Base-by-base conservation (phyloP, 2,888 invertebrate species). In the Chironomus riparius region DNA sequence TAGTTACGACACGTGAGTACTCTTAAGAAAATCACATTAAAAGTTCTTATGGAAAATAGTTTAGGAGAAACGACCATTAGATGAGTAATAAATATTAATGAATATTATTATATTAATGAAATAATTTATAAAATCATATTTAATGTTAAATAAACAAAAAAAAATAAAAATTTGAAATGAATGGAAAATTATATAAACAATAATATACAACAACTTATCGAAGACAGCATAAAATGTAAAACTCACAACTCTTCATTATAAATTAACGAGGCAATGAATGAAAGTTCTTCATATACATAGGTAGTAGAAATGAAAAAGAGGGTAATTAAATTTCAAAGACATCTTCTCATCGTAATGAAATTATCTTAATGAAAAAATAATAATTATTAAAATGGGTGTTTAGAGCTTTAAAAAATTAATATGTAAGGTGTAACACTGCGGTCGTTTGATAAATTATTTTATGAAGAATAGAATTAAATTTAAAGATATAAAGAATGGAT, bases 371-470 rank as follows among this genome's bases (percentile, higher is more conserved):
- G 28, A 65, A 65, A 15, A 18, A 68, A 28, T 28, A 47, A 68
- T 38, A 72, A 72, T 62, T 72, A 50, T 38, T 38, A 38, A 50
- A 70, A 70, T 72, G 72, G 21, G 72, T 72, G 72, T 72, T 71
- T 72, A 72, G 72, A 72, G 72, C 72, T 72, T 72, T 72, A 72
- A 72, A 62, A 56, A 56, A 56, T 56, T 65, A 65, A 21, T 65
- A 21, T 21, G 38, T 62, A 72, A 72, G 62, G 50, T 50, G n/a
- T 71, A 22, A 38, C 28, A 61, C 22, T 24, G 24, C 24, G 65
- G 21, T 24, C 65, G 21, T 65, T 21, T 65, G 65, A 65, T 21
- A 22, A 65, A 21, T 24, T 65, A 38, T 38, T 38, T 38, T 38
- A 38, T 38, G 38, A 38, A 10, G 38, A 38, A 38, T 28, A 38